Conservation (phyloP, 2,888 invertebrate species). For the Leptinotarsa peninsularis region DNA sequence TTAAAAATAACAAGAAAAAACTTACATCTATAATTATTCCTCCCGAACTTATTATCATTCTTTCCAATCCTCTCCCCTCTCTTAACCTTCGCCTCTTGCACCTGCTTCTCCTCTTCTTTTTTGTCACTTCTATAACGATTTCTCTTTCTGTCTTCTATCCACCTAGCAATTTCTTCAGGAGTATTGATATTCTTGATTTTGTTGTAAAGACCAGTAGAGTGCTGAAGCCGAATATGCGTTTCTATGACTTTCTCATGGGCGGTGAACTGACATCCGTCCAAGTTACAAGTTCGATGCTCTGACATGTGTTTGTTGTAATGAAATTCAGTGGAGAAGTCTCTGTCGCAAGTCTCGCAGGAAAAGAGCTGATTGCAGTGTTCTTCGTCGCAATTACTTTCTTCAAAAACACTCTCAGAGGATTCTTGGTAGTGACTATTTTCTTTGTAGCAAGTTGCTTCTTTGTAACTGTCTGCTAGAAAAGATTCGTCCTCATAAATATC, state of each 20-base stretch:
- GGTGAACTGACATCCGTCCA: constrained; percentile 83
- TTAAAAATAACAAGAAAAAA: constrained; percentile 29
- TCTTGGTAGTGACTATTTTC: constrained; percentile 48
- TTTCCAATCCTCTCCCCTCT: constrained; percentile 79
- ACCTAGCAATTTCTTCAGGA: constrained; percentile 85
- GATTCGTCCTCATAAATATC: constrained; percentile 40
- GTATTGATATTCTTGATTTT: constrained; percentile 80
- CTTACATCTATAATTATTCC: constrained; percentile 64
- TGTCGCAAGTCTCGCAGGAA: constrained; percentile 86
- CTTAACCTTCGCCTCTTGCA: constrained; percentile 74
- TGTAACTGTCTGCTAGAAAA: neutral
- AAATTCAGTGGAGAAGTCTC: constrained; percentile 74
- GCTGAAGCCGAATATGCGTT: constrained; percentile 86
- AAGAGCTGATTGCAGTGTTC: constrained; percentile 39
- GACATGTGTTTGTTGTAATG: constrained; percentile 75
- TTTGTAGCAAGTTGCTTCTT: constrained; percentile 29
- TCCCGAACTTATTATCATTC: constrained; percentile 63
- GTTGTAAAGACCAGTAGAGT: constrained; percentile 84
- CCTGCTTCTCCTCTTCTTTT: constrained; percentile 72
- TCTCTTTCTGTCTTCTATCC: constrained; percentile 85
- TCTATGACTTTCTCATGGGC: constrained; percentile 84
- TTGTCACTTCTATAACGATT: constrained; percentile 70
- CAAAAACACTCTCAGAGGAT: constrained; percentile 42
- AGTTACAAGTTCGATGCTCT: constrained; percentile 84
- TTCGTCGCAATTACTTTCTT: constrained; percentile 47